These are phyloP conservation scores for Muscicapa adusta DNA, from an alignment of 2,113 vertebrate genomes.

Conservation along the genomic window DNA sequence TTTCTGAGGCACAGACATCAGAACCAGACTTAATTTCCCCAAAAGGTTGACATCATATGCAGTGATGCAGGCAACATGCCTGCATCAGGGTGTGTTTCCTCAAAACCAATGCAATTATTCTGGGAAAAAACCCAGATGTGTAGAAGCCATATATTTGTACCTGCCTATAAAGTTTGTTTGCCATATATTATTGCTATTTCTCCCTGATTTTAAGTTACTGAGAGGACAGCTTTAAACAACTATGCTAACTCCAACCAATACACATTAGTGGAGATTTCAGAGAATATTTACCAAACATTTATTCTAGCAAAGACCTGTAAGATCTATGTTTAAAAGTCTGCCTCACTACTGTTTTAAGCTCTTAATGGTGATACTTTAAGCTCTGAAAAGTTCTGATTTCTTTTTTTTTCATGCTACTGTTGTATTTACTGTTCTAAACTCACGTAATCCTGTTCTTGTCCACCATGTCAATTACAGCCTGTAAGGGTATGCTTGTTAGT, in stretches of 20 bases:
- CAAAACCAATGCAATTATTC: background rate
- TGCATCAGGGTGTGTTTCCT: background rate
- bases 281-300: background rate
- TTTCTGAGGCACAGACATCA: background rate
- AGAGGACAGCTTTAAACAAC: background rate
- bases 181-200: background rate
- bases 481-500: background rate
- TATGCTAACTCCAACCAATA: background rate
- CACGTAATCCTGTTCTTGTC: background rate
- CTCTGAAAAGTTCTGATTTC: background rate
- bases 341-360: background rate
- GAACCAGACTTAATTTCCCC: background rate
- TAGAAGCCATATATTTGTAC: background rate
- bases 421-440: background rate
- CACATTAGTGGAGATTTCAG: background rate
- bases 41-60: background rate
- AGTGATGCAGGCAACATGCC: background rate
- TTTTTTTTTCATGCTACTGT: background rate
- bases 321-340: background rate
- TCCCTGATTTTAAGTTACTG: background rate
- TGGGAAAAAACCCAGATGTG: background rate
- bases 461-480: background rate
- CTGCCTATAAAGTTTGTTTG: background rate
- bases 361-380: background rate
- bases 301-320: background rate